Conservation (phyloP, 2,113 vertebrate genomes). For the Callocephalon fimbriatum region DNA sequence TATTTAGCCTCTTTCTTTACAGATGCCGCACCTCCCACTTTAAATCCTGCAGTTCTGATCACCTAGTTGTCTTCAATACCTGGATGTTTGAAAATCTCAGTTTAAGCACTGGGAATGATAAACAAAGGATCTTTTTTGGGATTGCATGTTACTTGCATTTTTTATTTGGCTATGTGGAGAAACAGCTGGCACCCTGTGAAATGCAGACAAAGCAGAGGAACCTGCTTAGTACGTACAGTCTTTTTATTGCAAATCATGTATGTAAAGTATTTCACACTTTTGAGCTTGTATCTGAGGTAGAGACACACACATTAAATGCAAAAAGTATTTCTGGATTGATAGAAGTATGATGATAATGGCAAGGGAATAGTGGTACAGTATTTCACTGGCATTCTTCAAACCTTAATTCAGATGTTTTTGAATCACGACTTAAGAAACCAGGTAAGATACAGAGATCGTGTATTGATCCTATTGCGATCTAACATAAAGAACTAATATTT, state of each 20-base stretch:
- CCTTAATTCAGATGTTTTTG: neutral
- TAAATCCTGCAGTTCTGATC: neutral
- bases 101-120: neutral
- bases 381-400: neutral
- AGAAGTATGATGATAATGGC: neutral
- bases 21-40: neutral
- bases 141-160: neutral
- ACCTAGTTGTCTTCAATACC: neutral
- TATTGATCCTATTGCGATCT: neutral
- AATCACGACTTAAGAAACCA: neutral
- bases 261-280: neutral
- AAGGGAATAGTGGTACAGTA: neutral
- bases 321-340: neutral
- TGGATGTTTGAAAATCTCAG: neutral
- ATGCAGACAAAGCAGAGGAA: neutral
- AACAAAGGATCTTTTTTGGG: neutral
- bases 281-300: neutral
- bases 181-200: neutral
- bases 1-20: too few relatives aligned
- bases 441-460: neutral
- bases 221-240: neutral
- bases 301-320: neutral
- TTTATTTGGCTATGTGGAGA: neutral
- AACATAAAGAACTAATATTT: neutral
- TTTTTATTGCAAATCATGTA: neutral